Conservation (phyloP, 2,113 vertebrate species). For the Zosterops borbonicus region DNA sequence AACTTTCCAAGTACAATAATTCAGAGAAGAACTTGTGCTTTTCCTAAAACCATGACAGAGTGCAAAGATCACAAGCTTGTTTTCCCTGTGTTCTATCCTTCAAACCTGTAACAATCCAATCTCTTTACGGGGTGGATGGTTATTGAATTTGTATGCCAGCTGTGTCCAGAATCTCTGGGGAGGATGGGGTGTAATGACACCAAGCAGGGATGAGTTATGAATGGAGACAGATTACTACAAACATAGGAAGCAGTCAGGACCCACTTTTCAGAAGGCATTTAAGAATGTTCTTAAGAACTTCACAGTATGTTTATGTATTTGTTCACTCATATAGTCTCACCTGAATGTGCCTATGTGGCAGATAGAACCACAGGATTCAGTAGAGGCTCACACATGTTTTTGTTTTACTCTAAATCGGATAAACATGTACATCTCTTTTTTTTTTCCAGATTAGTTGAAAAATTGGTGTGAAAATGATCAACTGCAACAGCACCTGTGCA, state of each 20-base stretch:
- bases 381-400: background rate
- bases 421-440: background rate
- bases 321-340: background rate
- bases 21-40: constrained; percentile 16
- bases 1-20: constrained; percentile 6
- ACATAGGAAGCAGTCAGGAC: background rate
- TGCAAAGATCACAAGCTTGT: constrained; percentile 13
- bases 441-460: background rate
- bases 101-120: background rate
- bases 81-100: constrained; percentile 7
- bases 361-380: background rate
- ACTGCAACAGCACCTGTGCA: constrained; percentile 41
- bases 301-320: background rate
- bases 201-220: constrained; percentile 41
- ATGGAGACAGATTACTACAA: constrained; percentile 13
- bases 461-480: constrained; percentile 47
- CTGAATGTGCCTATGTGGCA: background rate
- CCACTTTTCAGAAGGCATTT: background rate
- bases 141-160: constrained; percentile 46
- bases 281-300: background rate
- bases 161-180: constrained; percentile 45
- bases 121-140: constrained; percentile 18
- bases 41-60: constrained; percentile 41
- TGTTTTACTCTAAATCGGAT: background rate
- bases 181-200: constrained; percentile 31